phyloP scores from a whole-genome alignment of 1,140 invertebrate species.

The Eubasilissa regina region DNA sequence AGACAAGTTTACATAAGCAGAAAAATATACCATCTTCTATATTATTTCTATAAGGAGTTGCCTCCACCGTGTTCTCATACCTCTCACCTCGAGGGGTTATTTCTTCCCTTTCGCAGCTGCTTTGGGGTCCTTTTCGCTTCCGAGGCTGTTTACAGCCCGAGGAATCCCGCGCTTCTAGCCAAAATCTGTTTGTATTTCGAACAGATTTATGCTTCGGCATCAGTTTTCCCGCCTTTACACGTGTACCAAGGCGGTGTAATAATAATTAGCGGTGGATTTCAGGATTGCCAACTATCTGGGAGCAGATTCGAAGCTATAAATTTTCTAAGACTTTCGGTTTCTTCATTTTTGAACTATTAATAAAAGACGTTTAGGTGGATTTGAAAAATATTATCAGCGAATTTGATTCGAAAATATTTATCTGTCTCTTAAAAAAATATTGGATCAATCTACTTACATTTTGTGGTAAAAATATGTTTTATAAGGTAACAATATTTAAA shows the following conservation, averaged over 20 bases:
- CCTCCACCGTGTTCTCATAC: constrained; percentile 18
- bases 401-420: background rate
- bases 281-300: constrained; percentile 14
- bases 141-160: constrained; percentile 22
- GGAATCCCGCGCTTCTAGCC: background rate
- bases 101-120: background rate
- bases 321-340: background rate
- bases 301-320: background rate
- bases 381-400: background rate
- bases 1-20: background rate
- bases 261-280: constrained; percentile 21
- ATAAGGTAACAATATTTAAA: too few relatives aligned
- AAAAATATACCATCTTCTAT: constrained; percentile 41
- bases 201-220: constrained; percentile 47
- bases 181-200: constrained; percentile 39
- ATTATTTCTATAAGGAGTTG: constrained; percentile 33
- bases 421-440: background rate
- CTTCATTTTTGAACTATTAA: background rate
- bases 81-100: background rate
- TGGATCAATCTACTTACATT: too few relatives aligned
- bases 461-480: too few relatives aligned
- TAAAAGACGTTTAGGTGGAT: too few relatives aligned
- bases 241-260: constrained; percentile 16
- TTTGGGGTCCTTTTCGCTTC: background rate
- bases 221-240: constrained; percentile 37